Evolutionary conservation across 2,113 vertebrate species (phyloP).

Genomic region (Upupa epops): DNA sequence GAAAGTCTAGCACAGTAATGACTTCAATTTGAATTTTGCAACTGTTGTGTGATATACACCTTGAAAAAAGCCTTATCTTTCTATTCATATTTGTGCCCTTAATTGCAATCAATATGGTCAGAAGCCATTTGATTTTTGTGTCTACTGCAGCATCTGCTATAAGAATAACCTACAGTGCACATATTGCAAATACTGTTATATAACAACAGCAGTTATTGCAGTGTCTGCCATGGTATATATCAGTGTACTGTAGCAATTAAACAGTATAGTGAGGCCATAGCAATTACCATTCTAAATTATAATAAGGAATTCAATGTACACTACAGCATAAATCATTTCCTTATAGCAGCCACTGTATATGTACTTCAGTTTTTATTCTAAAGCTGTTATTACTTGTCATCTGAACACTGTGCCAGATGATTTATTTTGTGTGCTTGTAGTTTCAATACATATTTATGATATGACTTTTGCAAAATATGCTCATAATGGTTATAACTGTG

Average conservation of each 20-base stretch:
- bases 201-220: constrained; percentile 35
- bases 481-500: constrained; percentile 48
- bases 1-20: not conserved
- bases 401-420: constrained; percentile 45
- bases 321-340: constrained; percentile 60
- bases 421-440: constrained; percentile 20
- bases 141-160: not conserved
- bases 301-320: constrained; percentile 59
- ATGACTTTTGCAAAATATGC: constrained; percentile 25
- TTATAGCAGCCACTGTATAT: constrained; percentile 4
- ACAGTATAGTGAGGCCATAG: constrained; percentile 15
- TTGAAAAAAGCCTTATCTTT: constrained; percentile 24
- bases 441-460: constrained; percentile 51
- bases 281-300: constrained; percentile 64
- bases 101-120: constrained; percentile 65
- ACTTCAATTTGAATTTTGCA: constrained; percentile 18
- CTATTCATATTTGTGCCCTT: constrained; percentile 40
- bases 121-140: constrained; percentile 31
- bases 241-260: constrained; percentile 50
- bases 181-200: constrained; percentile 45
- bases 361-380: constrained; percentile 5
- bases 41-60: not conserved
- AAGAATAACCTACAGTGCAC: constrained; percentile 3
- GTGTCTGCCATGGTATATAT: constrained; percentile 19
- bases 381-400: constrained; percentile 51